phyloP scores from a whole-genome alignment of 2,888 invertebrate genomes.

The Mesopsocus fuscifrons region DNA sequence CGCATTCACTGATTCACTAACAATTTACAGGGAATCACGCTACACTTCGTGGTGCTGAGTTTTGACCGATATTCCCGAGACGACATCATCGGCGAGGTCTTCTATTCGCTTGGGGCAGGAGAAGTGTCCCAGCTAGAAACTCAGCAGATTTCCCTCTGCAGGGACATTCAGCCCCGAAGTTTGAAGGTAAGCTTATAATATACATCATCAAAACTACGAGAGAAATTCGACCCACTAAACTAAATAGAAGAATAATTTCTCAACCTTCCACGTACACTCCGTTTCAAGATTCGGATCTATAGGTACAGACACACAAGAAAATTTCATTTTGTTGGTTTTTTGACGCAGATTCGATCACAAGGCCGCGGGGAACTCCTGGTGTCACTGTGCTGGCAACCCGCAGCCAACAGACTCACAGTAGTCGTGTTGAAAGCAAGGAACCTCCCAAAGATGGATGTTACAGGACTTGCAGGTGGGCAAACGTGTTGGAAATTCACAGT shows the following conservation, averaged over 20 bases:
- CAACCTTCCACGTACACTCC: no score
- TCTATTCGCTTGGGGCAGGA: conserved; percentile 54
- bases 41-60: conserved; percentile 85
- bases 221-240: conserved; percentile 2
- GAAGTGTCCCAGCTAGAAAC: conserved; percentile 50
- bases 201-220: conserved; percentile 5
- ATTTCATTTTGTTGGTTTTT: no score
- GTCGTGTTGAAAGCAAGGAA: conserved; percentile 94
- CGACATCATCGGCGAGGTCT: conserved; percentile 94
- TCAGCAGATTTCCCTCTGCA: conserved; percentile 61
- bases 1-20: no score
- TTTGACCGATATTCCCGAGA: conserved; percentile 96
- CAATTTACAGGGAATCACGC: conserved; percentile 53
- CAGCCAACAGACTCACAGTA: conserved; percentile 85
- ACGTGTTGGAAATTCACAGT: no score
- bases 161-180: conserved; percentile 83
- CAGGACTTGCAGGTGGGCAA: conserved; percentile 68
- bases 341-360: conserved; percentile 63
- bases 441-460: conserved; percentile 95
- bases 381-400: conserved; percentile 96
- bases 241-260: no score
- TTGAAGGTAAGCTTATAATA: conserved; percentile 46
- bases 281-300: conserved; percentile 9
- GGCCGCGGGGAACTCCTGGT: conserved; percentile 89
- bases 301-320: no score